Evolutionary conservation across 2,113 vertebrate species (phyloP).

Genomic region (Myotis brandtii): DNA sequence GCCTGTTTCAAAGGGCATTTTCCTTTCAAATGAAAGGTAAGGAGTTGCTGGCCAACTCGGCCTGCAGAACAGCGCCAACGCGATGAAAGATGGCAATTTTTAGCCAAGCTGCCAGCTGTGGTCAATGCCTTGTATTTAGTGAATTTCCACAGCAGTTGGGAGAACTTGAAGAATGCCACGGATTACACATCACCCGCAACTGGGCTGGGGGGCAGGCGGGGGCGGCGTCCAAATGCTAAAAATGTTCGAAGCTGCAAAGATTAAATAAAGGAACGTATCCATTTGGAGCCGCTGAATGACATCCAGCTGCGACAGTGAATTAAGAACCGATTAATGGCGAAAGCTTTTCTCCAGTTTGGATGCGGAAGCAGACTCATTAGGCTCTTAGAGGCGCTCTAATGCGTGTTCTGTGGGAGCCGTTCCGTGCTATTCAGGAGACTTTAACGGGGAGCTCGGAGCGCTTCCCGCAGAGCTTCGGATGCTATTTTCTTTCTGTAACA

Average conservation of each 20-base stretch:
- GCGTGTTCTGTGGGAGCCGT: slow-evolving; percentile 94
- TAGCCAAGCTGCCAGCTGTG: slow-evolving; percentile 83
- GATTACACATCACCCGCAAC: slow-evolving; percentile 85
- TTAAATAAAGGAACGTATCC: slow-evolving; percentile 92
- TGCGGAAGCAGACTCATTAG: slow-evolving; percentile 96
- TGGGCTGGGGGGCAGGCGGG: slow-evolving; percentile 74
- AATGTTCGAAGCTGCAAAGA: slow-evolving; percentile 90
- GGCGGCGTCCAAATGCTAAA: slow-evolving; percentile 86
- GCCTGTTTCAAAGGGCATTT: slow-evolving; percentile 82
- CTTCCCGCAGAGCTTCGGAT: slow-evolving; percentile 99
- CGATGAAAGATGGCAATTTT: slow-evolving; percentile 83
- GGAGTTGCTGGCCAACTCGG: slow-evolving; percentile 80
- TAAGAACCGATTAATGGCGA: slow-evolving; percentile 92
- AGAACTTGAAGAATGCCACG: slow-evolving; percentile 84
- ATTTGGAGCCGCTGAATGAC: slow-evolving; percentile 92
- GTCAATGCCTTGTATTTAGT: slow-evolving; percentile 80
- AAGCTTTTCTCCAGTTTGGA: slow-evolving; percentile 92
- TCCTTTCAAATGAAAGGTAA: slow-evolving; percentile 84
- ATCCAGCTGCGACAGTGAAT: slow-evolving; percentile 93
- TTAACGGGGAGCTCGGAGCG: slow-evolving; percentile 94
- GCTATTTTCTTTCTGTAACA: slow-evolving; percentile 99
- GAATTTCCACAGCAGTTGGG: slow-evolving; percentile 81
- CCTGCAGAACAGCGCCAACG: slow-evolving; percentile 72
- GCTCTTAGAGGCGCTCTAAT: slow-evolving; percentile 95
- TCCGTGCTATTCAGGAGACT: slow-evolving; percentile 96